Evolutionary conservation across 2,888 invertebrate genomes (phyloP).

Genomic region (Entomobrya multifasciata): DNA sequence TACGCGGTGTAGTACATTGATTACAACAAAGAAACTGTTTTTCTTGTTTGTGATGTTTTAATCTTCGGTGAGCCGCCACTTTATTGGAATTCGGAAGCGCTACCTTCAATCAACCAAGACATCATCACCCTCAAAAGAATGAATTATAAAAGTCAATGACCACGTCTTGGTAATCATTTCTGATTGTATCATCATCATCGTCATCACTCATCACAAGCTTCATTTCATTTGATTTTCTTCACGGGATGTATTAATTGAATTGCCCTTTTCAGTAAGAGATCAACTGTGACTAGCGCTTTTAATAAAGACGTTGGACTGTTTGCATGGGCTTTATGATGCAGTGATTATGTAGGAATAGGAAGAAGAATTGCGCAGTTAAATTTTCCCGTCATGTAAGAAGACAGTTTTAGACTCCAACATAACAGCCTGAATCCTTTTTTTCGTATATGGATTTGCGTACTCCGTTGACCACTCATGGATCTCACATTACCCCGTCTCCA

Average conservation of each 20-base stretch:
- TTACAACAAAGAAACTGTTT: constrained; percentile 34
- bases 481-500: too few relatives aligned
- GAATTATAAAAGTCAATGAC: constrained; percentile 56
- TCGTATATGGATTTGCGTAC: too few relatives aligned
- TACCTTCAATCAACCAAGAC: constrained; percentile 34
- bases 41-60: neutral
- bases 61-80: constrained; percentile 16
- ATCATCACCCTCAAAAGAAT: constrained; percentile 18
- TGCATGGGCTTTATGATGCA: too few relatives aligned
- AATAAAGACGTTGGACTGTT: neutral
- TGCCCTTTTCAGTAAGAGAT: constrained; percentile 23
- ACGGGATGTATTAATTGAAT: constrained; percentile 47
- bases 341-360: too few relatives aligned
- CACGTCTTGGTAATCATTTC: constrained; percentile 39
- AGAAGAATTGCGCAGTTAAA: neutral
- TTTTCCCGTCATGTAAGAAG: too few relatives aligned
- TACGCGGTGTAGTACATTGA: constrained; percentile 55
- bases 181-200: constrained; percentile 60
- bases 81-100: constrained; percentile 69
- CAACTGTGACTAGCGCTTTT: neutral
- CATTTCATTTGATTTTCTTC: constrained; percentile 35
- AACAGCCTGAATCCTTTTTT: too few relatives aligned
- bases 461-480: too few relatives aligned
- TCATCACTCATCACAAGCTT: constrained; percentile 54
- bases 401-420: too few relatives aligned